Evolutionary conservation across 2,888 invertebrate genomes (phyloP).

Genomic region (Ptilodon capucinus): DNA sequence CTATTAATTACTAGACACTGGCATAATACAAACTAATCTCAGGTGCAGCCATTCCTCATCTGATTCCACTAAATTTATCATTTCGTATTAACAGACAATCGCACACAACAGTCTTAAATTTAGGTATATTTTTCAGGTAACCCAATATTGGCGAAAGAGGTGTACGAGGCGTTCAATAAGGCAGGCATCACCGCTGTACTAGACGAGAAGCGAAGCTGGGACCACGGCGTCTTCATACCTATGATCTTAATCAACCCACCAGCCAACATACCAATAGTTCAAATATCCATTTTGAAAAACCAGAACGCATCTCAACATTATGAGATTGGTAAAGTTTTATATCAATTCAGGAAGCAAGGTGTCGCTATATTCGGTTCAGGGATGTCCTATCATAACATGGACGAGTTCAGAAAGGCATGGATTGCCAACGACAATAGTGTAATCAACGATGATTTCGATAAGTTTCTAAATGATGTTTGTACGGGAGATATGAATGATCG

Average conservation of each 20-base stretch:
- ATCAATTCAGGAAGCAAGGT: slow-evolving; percentile 44
- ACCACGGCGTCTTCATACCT: slow-evolving; percentile 57
- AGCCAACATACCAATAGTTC: slow-evolving; percentile 51
- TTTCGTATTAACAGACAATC: too few relatives aligned
- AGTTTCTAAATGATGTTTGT: slow-evolving; percentile 21
- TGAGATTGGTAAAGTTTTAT: slow-evolving; percentile 43
- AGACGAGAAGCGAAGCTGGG: slow-evolving; percentile 52
- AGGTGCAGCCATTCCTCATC: too few relatives aligned
- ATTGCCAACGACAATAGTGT: slow-evolving; percentile 1
- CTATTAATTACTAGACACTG: too few relatives aligned
- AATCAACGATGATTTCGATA: slow-evolving; percentile 20
- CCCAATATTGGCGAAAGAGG: slow-evolving; percentile 38
- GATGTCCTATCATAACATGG: slow-evolving; percentile 40
- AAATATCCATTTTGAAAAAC: slow-evolving; percentile 47
- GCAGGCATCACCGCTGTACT: slow-evolving; percentile 37
- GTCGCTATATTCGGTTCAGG: slow-evolving; percentile 53
- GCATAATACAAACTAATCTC: too few relatives aligned
- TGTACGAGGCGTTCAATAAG: slow-evolving; percentile 42
- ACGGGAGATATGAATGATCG: slow-evolving; percentile 40
- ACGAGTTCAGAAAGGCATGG: slow-evolving; percentile 7
- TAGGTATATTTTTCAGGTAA: slow-evolving; percentile 15
- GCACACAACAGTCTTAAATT: too few relatives aligned
- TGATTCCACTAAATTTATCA: too few relatives aligned
- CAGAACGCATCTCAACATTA: slow-evolving; percentile 46
- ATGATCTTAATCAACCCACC: slow-evolving; percentile 54